Percentiles rank a stretch among this genome's conserved stretches.
Evolutionary conservation across 2,113 vertebrate genomes (phyloP).

Genomic region (Crotalus viridis): DNA sequence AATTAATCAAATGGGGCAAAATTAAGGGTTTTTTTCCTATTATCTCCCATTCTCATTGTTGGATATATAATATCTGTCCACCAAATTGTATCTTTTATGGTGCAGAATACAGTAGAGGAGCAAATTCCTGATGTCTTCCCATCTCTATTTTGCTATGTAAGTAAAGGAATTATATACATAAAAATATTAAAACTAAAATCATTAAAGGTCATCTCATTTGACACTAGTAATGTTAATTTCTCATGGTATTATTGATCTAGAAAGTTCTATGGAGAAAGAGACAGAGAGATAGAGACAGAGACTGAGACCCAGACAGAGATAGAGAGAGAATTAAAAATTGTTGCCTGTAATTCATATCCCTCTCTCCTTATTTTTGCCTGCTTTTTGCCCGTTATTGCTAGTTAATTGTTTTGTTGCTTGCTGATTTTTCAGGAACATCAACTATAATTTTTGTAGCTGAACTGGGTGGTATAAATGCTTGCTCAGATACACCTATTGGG

Average conservation of each 20-base stretch:
- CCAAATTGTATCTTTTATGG: neutral
- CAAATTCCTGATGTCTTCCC: neutral
- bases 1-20: neutral
- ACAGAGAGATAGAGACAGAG: neutral
- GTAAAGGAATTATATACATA: neutral
- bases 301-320: neutral
- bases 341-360: neutral
- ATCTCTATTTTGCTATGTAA: neutral
- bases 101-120: neutral
- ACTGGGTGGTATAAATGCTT: neutral
- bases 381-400: neutral
- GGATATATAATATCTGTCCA: neutral
- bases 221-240: neutral
- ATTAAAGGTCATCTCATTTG: neutral
- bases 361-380: neutral
- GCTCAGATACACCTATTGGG: neutral
- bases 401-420: neutral
- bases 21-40: neutral
- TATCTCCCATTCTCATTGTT: neutral
- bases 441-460: neutral
- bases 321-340: neutral
- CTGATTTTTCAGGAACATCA: neutral
- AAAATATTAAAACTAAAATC: neutral
- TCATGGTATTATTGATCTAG: neutral
- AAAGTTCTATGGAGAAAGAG: neutral